Percentiles rank a stretch among this genome's conserved stretches.
phyloP scores from a whole-genome alignment of 2,113 vertebrate genomes.

The Python bivittatus region DNA sequence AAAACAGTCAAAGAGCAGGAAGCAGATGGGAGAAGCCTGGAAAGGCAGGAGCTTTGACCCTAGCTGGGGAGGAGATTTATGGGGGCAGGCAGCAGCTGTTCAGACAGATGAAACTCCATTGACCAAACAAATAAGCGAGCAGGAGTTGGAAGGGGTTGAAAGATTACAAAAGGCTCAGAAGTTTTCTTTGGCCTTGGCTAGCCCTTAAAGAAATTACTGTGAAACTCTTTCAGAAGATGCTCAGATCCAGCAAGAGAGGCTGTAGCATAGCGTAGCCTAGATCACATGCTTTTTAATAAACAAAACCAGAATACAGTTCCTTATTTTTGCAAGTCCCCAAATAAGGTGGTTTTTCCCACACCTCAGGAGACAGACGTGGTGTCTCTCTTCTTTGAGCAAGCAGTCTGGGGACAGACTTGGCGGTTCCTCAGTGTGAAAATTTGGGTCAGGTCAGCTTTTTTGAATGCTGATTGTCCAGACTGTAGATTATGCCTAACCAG shows the following conservation, averaged over 20 bases:
- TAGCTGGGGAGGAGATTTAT: not conserved
- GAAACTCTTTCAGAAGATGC: not conserved
- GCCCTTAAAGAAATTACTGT: not conserved
- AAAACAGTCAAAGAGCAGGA: not conserved
- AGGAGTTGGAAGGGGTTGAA: not conserved
- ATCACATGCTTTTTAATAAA: not conserved
- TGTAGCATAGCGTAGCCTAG: too few species aligned
- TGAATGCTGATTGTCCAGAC: not conserved
- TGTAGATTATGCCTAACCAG: not conserved
- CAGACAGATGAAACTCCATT: not conserved
- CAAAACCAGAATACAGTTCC: not conserved
- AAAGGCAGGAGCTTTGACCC: not conserved
- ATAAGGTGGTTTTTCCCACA: not conserved
- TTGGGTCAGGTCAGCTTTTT: not conserved
- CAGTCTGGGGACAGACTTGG: not conserved
- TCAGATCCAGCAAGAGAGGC: not conserved
- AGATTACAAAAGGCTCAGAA: not conserved
- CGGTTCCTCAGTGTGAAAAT: not conserved
- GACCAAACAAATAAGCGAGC: not conserved
- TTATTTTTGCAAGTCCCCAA: not conserved
- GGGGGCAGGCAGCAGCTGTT: not conserved
- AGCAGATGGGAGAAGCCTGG: not conserved
- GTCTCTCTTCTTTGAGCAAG: not conserved
- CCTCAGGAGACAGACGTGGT: not conserved
- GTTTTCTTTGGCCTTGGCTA: not conserved